Percentiles rank a stretch among this genome's conserved stretches.
Conservation (phyloP, 2,888 invertebrate species). For the Abrostola triplasia region DNA sequence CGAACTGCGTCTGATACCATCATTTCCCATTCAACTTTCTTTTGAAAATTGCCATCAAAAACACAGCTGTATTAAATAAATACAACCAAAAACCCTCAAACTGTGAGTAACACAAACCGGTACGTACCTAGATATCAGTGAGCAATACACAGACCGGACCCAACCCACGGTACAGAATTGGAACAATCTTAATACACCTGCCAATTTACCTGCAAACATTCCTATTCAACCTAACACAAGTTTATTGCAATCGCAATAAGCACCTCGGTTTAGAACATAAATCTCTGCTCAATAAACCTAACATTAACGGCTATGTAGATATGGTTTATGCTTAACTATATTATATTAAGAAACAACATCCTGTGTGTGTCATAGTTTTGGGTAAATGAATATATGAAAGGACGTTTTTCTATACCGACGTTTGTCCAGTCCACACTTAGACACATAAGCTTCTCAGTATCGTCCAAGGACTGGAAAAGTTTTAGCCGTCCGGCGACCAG, state of each 20-base stretch:
- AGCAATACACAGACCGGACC: slow-evolving; percentile 10
- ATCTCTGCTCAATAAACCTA: slow-evolving; percentile 15
- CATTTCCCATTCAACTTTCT: too few relatives aligned
- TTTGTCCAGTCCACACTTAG: too few relatives aligned
- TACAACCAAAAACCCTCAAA: neutral
- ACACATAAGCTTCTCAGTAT: too few relatives aligned
- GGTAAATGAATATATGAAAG: too few relatives aligned
- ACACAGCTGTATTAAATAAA: neutral
- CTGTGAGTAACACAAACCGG: slow-evolving; percentile 14
- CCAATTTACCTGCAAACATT: slow-evolving; percentile 16
- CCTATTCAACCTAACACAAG: slow-evolving; percentile 13
- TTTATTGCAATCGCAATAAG: slow-evolving; percentile 14
- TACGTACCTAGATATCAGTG: slow-evolving; percentile 5
- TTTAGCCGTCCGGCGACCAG: too few relatives aligned
- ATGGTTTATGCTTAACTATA: too few relatives aligned
- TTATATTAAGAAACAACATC: too few relatives aligned
- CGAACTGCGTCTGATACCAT: too few relatives aligned
- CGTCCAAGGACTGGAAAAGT: too few relatives aligned
- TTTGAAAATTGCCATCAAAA: too few relatives aligned
- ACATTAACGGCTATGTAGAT: neutral
- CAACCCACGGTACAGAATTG: slow-evolving; percentile 25
- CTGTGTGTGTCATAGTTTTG: too few relatives aligned
- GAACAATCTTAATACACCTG: slow-evolving; percentile 38
- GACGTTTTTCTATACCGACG: too few relatives aligned
- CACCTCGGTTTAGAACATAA: slow-evolving; percentile 18